phyloP scores from a whole-genome alignment of 2,113 vertebrate genomes.

The Trogon surrucura region DNA sequence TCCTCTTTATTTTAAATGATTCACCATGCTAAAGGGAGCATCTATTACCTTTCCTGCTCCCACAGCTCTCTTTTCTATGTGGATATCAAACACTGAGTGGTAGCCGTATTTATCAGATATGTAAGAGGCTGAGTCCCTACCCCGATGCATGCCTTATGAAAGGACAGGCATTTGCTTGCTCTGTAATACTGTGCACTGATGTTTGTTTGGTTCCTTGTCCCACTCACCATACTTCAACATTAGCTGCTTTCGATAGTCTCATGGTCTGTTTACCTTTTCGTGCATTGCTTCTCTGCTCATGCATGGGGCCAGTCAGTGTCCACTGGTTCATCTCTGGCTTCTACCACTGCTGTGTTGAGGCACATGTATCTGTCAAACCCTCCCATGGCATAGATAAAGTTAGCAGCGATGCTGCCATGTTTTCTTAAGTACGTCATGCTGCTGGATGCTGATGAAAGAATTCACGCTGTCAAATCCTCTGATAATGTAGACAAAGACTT shows the following conservation, averaged over 20 bases:
- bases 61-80: background rate
- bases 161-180: rapidly evolving
- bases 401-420: slow-evolving; percentile 79
- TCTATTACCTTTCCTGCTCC: background rate
- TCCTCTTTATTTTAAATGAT: background rate
- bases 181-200: rapidly evolving
- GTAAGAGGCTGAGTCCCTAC: background rate
- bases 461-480: slow-evolving; percentile 81
- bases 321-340: slow-evolving; percentile 85
- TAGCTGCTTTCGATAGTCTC: rapidly evolving
- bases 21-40: background rate
- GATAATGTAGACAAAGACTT: slow-evolving; percentile 80
- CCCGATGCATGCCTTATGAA: rapidly evolving
- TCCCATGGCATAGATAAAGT: slow-evolving; percentile 81
- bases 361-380: slow-evolving; percentile 84
- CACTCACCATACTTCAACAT: background rate
- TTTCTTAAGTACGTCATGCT: slow-evolving; percentile 77
- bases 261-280: slow-evolving; percentile 66
- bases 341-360: slow-evolving; percentile 80
- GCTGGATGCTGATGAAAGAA: slow-evolving; percentile 82
- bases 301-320: slow-evolving; percentile 82
- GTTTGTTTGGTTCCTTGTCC: background rate
- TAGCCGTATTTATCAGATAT: background rate
- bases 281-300: slow-evolving; percentile 79
- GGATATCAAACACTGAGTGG: rapidly evolving